Conservation (phyloP, 2,113 vertebrate species). For the Glaucidium brasilianum region DNA sequence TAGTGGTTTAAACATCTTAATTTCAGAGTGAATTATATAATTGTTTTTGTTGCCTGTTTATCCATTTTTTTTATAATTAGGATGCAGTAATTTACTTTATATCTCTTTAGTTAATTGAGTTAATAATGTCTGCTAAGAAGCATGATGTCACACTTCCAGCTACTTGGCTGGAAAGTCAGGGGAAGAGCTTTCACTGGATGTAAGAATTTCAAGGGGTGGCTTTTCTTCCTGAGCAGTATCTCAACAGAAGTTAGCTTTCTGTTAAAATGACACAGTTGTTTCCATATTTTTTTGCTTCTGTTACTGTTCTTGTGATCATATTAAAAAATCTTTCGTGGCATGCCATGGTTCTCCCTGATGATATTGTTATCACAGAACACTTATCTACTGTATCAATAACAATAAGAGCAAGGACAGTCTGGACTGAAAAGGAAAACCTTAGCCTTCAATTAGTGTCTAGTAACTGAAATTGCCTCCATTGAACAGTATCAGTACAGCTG, state of each 20-base stretch:
- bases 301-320: neutral
- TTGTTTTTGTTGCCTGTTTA: slow-evolving; percentile 66
- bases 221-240: neutral
- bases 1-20: slow-evolving; percentile 61
- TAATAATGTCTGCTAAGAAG: slow-evolving; percentile 57
- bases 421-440: neutral
- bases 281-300: neutral
- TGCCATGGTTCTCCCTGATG: neutral
- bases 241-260: neutral
- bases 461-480: neutral
- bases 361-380: slow-evolving; percentile 11
- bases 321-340: slow-evolving; percentile 12
- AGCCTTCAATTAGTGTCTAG: neutral
- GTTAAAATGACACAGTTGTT: neutral
- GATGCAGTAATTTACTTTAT: slow-evolving; percentile 64
- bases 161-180: slow-evolving; percentile 17
- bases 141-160: neutral
- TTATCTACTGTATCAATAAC: neutral
- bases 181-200: neutral
- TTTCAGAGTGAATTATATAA: slow-evolving; percentile 69
- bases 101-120: slow-evolving; percentile 65
- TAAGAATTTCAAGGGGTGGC: neutral
- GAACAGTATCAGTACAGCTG: neutral
- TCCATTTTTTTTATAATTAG: slow-evolving; percentile 64
- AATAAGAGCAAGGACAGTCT: neutral